Base-by-base conservation (phyloP, 2,888 invertebrate genomes). In the Eupithecia vulgata region DNA sequence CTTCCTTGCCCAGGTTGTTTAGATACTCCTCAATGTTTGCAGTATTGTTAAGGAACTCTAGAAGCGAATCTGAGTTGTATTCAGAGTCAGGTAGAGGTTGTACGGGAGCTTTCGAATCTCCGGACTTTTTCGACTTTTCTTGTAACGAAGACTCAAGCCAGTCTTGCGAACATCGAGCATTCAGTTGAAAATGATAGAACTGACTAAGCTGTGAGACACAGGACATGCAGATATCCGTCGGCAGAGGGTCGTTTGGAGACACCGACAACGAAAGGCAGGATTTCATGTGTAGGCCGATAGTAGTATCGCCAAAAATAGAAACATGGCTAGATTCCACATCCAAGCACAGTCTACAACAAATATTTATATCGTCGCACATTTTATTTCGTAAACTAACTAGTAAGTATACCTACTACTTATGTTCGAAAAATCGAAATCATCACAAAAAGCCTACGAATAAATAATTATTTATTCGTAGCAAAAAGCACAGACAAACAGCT, bases 31-130 rank as follows among this genome's bases (percentile, higher is more conserved):
- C 92, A 13, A 94, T 93, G 72, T 94, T 94, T 1, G 90, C 92
- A 48, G 93, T 94, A 73, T 91, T 94, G 76, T 94, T 94, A 40
- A 94, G 78, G 80, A 95, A 94, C 78, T 95, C 94, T 66, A 94
- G 71, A 7, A 94, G 87, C 10, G 94, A 94, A 81, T 94, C 94
- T 0, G 94, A 94, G 72, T 94, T 94, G 78, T 94, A 94, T 84
- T 94, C 94, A 0, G 92, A 93, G 80, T 93, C 93, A 0, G 94
- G 93, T 57, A 94, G 79, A 0, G 94, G 94, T 76, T 93, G 93
- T n/a, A 94, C 82, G 5, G 86, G 84, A 12, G 85, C 86, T 85
- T 92, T 94, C 1, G 81, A 82, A 81, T 92, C 92, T 4, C 80
- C 69, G 0, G 81, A 76, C 76, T 91, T 94, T 78, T 88, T 91